phyloP scores from a whole-genome alignment of 2,113 vertebrate genomes.

The Carassius auratus region DNA sequence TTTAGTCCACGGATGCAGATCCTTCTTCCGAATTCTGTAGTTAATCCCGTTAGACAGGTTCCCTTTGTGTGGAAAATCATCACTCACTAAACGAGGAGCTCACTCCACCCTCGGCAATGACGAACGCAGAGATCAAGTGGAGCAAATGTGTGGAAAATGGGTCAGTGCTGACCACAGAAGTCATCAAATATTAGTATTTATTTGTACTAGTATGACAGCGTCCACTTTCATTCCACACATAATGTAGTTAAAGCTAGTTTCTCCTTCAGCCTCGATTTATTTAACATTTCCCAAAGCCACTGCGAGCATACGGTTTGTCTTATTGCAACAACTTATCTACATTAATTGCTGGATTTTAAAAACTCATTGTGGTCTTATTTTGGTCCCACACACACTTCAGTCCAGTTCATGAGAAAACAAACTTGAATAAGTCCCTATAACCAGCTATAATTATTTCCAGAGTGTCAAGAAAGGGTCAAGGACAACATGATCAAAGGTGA shows the following conservation, averaged over 20 bases:
- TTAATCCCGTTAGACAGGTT: conserved; percentile 37
- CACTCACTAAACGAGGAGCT: conserved; percentile 16
- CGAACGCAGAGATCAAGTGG: conserved; percentile 15
- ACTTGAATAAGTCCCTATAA: neutral
- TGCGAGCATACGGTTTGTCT: too few relatives aligned
- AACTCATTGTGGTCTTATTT: neutral
- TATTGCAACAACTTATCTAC: neutral
- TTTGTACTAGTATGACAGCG: too few relatives aligned
- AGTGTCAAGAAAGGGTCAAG: neutral
- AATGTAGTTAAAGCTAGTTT: too few relatives aligned
- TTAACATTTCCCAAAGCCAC: too few relatives aligned
- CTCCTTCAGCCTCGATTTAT: neutral
- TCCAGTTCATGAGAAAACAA: neutral
- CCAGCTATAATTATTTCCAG: too few relatives aligned
- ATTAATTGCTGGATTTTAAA: neutral
- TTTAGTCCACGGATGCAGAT: conserved; percentile 56
- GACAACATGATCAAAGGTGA: neutral
- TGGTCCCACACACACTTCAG: too few relatives aligned
- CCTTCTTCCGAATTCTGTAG: conserved; percentile 34
- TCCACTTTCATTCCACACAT: too few relatives aligned
- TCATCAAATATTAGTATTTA: neutral
- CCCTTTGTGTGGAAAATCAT: conserved; percentile 8
- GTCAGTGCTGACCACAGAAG: too few relatives aligned
- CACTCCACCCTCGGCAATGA: too few relatives aligned
- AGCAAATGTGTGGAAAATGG: too few relatives aligned